phyloP scores from a whole-genome alignment of 2,113 vertebrate species.

The Pterocles orientalis region DNA sequence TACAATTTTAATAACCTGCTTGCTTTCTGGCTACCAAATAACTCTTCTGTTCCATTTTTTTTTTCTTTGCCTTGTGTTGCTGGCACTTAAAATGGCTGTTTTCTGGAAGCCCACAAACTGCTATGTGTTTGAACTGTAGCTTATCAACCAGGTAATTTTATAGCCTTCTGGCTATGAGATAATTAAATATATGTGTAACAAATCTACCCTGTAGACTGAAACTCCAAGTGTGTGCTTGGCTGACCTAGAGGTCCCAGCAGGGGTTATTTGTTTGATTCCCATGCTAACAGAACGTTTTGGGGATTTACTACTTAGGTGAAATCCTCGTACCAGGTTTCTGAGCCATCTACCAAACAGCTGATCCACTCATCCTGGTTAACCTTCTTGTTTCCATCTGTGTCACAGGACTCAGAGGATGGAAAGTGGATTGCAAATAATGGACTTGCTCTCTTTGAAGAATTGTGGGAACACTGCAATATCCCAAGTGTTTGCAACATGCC shows the following conservation, averaged over 20 bases:
- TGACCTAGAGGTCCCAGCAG: not conserved
- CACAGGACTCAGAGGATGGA: slow-evolving; percentile 69
- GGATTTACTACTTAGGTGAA: slow-evolving; percentile 72
- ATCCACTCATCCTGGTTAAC: slow-evolving; percentile 79
- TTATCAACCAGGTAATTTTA: not conserved
- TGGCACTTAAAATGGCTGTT: not conserved
- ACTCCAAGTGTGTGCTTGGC: not conserved
- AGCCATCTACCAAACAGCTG: slow-evolving; percentile 72
- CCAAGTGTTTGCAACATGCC: not conserved
- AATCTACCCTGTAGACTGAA: not conserved
- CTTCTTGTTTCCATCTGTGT: slow-evolving; percentile 76
- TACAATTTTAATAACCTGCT: not conserved
- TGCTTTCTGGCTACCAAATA: not conserved
- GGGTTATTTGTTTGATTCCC: not conserved
- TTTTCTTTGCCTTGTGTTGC: not conserved
- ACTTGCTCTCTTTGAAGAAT: not conserved
- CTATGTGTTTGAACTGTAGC: not conserved
- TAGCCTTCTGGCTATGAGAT: not conserved
- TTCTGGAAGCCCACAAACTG: not conserved
- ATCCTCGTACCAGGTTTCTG: slow-evolving; percentile 70
- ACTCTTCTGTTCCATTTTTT: not conserved
- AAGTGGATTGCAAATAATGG: not conserved
- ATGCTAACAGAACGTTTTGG: not conserved
- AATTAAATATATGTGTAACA: not conserved
- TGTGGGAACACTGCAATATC: not conserved